phyloP scores from a whole-genome alignment of 2,888 invertebrate species.

The Parelbella ahira region DNA sequence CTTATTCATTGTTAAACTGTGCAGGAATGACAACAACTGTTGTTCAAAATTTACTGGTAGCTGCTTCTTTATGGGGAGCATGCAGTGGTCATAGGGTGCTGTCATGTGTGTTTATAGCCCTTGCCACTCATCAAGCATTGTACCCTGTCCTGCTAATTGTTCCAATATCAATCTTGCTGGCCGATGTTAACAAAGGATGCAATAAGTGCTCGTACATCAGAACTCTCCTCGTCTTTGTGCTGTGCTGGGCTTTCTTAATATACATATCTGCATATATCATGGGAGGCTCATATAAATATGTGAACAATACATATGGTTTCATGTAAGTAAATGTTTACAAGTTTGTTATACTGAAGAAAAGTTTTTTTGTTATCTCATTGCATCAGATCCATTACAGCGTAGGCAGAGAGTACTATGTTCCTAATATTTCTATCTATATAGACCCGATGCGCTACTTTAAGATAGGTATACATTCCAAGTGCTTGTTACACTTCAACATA shows the following conservation, averaged over 20 bases:
- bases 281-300: slow-evolving; percentile 83
- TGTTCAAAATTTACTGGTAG: slow-evolving; percentile 91
- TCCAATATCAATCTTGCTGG: slow-evolving; percentile 87
- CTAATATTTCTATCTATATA: too few relatives aligned
- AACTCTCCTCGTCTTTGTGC: slow-evolving; percentile 74
- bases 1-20: slow-evolving; percentile 92
- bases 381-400: too few relatives aligned
- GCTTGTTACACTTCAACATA: too few relatives aligned
- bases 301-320: slow-evolving; percentile 88
- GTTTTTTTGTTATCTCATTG: too few relatives aligned
- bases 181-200: slow-evolving; percentile 74
- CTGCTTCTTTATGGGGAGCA: slow-evolving; percentile 86
- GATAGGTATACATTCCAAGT: too few relatives aligned
- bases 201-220: slow-evolving; percentile 69
- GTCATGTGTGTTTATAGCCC: slow-evolving; percentile 85
- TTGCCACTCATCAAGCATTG: slow-evolving; percentile 90
- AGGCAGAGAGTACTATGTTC: too few relatives aligned
- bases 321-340: slow-evolving; percentile 86
- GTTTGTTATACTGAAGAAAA: too few relatives aligned
- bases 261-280: slow-evolving; percentile 82
- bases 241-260: slow-evolving; percentile 78
- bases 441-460: too few relatives aligned
- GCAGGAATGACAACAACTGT: slow-evolving; percentile 94
- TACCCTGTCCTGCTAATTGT: slow-evolving; percentile 92
- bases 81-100: slow-evolving; percentile 82